Percentiles rank a stretch among this genome's conserved stretches.
Conservation (phyloP, 2,113 vertebrate species). For the Datnioides undecimradiatus region DNA sequence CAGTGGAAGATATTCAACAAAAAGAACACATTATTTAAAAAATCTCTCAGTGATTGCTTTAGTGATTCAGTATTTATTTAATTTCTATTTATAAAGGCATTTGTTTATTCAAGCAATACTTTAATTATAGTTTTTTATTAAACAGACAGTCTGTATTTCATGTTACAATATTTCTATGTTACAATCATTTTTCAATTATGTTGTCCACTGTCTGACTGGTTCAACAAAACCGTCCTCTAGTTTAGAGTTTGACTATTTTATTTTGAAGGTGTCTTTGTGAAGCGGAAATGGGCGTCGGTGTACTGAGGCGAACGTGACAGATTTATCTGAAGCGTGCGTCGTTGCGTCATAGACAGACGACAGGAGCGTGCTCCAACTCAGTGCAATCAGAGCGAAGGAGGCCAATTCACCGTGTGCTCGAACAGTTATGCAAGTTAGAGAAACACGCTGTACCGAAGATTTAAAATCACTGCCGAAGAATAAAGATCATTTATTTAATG, state of each 20-base stretch:
- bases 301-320: not conserved
- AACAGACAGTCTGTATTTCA: too few relatives aligned
- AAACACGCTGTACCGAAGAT: not conserved
- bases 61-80: not conserved
- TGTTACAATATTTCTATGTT: too few relatives aligned
- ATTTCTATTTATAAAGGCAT: not conserved
- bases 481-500: not conserved
- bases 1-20: too few relatives aligned
- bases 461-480: not conserved
- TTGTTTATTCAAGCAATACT: not conserved
- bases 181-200: not conserved
- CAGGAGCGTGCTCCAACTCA: not conserved
- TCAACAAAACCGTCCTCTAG: not conserved
- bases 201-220: not conserved
- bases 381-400: not conserved
- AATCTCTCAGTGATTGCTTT: too few relatives aligned
- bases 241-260: constrained; percentile 12
- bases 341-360: constrained; percentile 47
- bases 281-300: constrained; percentile 5
- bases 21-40: too few relatives aligned
- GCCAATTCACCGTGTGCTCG: not conserved
- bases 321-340: constrained; percentile 27
- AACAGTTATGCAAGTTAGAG: not conserved
- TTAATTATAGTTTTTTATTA: too few relatives aligned
- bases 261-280: constrained; percentile 23